Conservation (phyloP, 2,888 invertebrate genomes). For the Esperia sulphurella region DNA sequence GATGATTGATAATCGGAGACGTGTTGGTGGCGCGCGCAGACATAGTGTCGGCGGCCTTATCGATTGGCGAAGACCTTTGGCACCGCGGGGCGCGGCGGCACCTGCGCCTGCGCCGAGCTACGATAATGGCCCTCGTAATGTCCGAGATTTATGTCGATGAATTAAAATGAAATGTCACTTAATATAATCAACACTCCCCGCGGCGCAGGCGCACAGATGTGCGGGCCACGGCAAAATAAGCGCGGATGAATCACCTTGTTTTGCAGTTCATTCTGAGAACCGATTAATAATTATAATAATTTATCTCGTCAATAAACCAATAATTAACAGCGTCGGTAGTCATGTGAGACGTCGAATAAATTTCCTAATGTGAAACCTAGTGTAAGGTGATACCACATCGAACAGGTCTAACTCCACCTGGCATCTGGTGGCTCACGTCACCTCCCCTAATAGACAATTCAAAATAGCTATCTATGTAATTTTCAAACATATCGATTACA, state of each 20-base stretch:
- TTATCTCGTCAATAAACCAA: slow-evolving; percentile 72
- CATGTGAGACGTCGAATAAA: slow-evolving; percentile 74
- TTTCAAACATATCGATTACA: slow-evolving; percentile 47
- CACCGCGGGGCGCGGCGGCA: slow-evolving; percentile 31
- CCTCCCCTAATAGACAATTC: slow-evolving; percentile 60
- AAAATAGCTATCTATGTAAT: slow-evolving; percentile 41
- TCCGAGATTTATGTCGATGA: slow-evolving; percentile 61
- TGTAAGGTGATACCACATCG: slow-evolving; percentile 64
- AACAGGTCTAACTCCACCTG: slow-evolving; percentile 68
- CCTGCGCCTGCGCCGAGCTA: slow-evolving; percentile 28
- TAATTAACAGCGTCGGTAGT: slow-evolving; percentile 72
- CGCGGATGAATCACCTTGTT: slow-evolving; percentile 72
- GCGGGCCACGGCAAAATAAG: slow-evolving; percentile 42
- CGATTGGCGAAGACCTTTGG: slow-evolving; percentile 45
- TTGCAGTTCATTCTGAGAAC: slow-evolving; percentile 69
- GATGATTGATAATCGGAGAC: background rate
- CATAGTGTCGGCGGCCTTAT: slow-evolving; percentile 47
- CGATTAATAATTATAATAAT: slow-evolving; percentile 71
- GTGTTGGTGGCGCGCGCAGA: slow-evolving; percentile 28
- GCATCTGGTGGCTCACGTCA: slow-evolving; percentile 45
- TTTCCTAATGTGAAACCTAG: slow-evolving; percentile 77
- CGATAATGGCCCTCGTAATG: slow-evolving; percentile 58
- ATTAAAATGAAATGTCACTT: slow-evolving; percentile 74
- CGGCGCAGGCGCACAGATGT: slow-evolving; percentile 52
- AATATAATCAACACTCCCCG: slow-evolving; percentile 67